These are phyloP conservation scores for Diadegma fenestrale DNA, from an alignment of 2,888 invertebrate genomes.

Conservation along the genomic window DNA sequence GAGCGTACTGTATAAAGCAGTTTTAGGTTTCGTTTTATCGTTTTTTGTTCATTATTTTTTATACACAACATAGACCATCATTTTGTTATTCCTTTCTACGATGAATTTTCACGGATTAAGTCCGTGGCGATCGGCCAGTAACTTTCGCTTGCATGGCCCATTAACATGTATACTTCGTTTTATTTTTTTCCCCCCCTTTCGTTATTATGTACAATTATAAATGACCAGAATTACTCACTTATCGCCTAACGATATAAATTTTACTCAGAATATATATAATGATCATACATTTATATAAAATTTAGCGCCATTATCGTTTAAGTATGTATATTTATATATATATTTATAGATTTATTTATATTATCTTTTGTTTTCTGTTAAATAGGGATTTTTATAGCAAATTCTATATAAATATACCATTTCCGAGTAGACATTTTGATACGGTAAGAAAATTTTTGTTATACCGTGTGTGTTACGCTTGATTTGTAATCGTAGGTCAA, in stretches of 20 bases:
- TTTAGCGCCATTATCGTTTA: constrained; percentile 78
- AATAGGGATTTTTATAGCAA: constrained; percentile 81
- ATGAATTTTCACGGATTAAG: constrained; percentile 49
- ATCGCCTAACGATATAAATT: constrained; percentile 78
- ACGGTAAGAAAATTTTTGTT: constrained; percentile 48
- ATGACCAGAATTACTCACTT: constrained; percentile 84
- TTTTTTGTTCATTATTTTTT: constrained; percentile 50
- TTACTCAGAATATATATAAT: constrained; percentile 73
- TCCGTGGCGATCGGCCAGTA: constrained; percentile 34
- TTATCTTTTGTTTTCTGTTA: constrained; percentile 78
- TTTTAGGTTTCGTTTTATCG: constrained; percentile 44
- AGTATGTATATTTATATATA: constrained; percentile 67
- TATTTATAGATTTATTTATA: constrained; percentile 76
- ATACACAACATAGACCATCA: constrained; percentile 53
- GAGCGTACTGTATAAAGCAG: constrained; percentile 59
- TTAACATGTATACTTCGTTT: constrained; percentile 49
- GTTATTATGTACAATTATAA: constrained; percentile 74
- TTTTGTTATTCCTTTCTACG: constrained; percentile 46
- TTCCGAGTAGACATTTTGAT: constrained; percentile 66
- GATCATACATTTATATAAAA: constrained; percentile 75
- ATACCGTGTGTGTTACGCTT: constrained; percentile 28
- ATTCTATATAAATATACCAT: constrained; percentile 82
- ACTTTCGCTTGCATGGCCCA: constrained; percentile 33
- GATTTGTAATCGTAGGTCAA: constrained; percentile 33
- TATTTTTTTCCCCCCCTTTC: constrained; percentile 48